Evolutionary conservation across 2,888 invertebrate species (phyloP).

Genomic region (Strigamia transsilvanica): DNA sequence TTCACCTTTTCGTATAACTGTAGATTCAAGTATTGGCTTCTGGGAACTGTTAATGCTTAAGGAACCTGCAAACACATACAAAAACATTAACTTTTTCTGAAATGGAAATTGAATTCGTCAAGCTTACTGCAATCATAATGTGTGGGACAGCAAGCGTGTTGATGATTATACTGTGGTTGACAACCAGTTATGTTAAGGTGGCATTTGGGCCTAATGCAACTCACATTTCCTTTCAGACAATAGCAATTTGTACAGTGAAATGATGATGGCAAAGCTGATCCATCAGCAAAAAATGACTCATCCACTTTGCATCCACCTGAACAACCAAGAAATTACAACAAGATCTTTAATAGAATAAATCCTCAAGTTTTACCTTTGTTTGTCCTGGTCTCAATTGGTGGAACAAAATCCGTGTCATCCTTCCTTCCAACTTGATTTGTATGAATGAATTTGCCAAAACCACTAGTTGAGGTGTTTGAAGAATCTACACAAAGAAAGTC

Average conservation of each 20-base stretch:
- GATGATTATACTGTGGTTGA: slow-evolving; percentile 11
- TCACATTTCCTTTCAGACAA: not conserved
- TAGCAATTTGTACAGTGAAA: slow-evolving; percentile 25
- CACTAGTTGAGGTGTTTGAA: not conserved
- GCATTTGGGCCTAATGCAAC: not conserved
- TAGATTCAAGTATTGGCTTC: not conserved
- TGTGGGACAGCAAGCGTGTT: not conserved
- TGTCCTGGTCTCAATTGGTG: not conserved
- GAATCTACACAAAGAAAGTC: not conserved
- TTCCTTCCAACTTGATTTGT: not conserved
- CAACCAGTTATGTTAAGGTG: slow-evolving; percentile 13
- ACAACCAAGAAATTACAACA: not conserved
- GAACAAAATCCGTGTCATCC: not conserved
- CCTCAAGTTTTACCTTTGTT: not conserved
- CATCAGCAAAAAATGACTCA: slow-evolving; percentile 6
- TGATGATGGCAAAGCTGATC: not conserved
- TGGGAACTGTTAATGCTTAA: not conserved
- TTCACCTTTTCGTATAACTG: not conserved
- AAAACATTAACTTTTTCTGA: no score
- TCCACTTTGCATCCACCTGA: not conserved
- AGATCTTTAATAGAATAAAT: not conserved
- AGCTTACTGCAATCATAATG: slow-evolving; percentile 5
- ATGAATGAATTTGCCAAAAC: slow-evolving; percentile 21
- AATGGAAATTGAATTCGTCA: no score
- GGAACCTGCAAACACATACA: not conserved